Conservation (phyloP, 2,113 vertebrate genomes). For the Conger conger region DNA sequence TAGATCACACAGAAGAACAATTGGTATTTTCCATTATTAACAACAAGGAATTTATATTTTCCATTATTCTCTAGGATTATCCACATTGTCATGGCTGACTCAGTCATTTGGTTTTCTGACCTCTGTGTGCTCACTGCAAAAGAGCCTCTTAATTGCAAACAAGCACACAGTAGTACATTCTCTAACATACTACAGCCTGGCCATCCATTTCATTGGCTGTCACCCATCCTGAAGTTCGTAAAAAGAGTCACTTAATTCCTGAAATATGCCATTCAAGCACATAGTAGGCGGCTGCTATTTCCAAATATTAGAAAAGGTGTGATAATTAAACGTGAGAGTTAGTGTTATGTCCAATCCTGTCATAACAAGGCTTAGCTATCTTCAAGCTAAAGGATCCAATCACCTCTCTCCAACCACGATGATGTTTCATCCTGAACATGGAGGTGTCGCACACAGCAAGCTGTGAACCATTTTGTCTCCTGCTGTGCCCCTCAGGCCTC, state of each 20-base stretch:
- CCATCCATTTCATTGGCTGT: not conserved
- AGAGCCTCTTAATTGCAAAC: not conserved
- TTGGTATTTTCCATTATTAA: not conserved
- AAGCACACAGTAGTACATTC: not conserved
- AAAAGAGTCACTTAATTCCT: not conserved
- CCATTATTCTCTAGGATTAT: not conserved
- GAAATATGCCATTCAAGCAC: not conserved
- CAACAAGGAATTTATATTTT: not conserved
- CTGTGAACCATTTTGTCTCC: not conserved
- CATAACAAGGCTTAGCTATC: not conserved
- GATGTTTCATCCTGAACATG: not conserved
- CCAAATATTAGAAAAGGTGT: not conserved
- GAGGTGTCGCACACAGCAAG: not conserved
- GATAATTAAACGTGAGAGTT: not conserved
- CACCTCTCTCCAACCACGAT: not conserved
- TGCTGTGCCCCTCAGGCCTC: constrained; percentile 68
- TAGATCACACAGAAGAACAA: too few relatives aligned
- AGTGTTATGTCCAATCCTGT: not conserved
- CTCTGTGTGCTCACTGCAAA: not conserved
- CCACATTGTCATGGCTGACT: not conserved
- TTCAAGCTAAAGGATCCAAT: not conserved
- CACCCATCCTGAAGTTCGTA: not conserved
- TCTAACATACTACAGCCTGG: not conserved
- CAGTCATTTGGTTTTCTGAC: not conserved
- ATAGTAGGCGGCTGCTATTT: not conserved